Evolutionary conservation across 1,140 invertebrate genomes (phyloP).

Genomic region (Aphelenchoides fujianensis): DNA sequence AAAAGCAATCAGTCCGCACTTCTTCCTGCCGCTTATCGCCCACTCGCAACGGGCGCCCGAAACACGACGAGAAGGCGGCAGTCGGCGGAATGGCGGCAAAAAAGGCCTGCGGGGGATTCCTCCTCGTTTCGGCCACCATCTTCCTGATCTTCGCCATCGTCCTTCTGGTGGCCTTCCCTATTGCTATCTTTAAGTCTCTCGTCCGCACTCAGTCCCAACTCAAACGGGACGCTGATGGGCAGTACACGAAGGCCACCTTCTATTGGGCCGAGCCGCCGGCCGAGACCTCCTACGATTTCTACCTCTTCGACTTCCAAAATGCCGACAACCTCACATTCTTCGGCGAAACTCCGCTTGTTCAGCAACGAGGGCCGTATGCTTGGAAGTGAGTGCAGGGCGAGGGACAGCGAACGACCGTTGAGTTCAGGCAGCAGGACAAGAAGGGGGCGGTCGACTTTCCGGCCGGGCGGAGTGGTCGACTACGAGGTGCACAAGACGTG

Average conservation of each 20-base stretch:
- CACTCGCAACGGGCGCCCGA: no score
- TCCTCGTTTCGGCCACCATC: slow-evolving; percentile 10
- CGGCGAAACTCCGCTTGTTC: slow-evolving; percentile 11
- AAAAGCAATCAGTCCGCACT: not conserved
- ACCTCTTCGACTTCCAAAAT: slow-evolving; percentile 18
- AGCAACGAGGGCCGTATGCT: slow-evolving; percentile 11
- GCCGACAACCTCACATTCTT: slow-evolving; percentile 11
- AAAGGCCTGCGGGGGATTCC: not conserved
- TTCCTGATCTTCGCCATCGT: slow-evolving; percentile 18
- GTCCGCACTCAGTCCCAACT: not conserved
- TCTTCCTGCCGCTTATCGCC: not conserved
- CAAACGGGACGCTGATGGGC: slow-evolving; percentile 20
- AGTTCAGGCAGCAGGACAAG: not conserved
- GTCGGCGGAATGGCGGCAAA: slow-evolving; percentile 10
- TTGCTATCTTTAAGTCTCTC: slow-evolving; percentile 1
- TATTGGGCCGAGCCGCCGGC: slow-evolving; percentile 29
- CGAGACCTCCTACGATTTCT: slow-evolving; percentile 22
- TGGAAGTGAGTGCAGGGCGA: slow-evolving; percentile 21
- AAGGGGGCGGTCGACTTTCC: slow-evolving; percentile 13
- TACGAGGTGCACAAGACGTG: slow-evolving; percentile 3
- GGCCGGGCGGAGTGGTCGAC: not conserved
- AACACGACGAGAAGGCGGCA: slow-evolving; percentile 4
- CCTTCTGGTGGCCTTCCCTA: slow-evolving; percentile 9
- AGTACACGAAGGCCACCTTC: slow-evolving; percentile 21
- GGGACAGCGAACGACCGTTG: not conserved